Evolutionary conservation across 2,113 vertebrate species (phyloP), one percentile per base, ranked within the genome.

Genomic region (Antennarius striatus): DNA sequence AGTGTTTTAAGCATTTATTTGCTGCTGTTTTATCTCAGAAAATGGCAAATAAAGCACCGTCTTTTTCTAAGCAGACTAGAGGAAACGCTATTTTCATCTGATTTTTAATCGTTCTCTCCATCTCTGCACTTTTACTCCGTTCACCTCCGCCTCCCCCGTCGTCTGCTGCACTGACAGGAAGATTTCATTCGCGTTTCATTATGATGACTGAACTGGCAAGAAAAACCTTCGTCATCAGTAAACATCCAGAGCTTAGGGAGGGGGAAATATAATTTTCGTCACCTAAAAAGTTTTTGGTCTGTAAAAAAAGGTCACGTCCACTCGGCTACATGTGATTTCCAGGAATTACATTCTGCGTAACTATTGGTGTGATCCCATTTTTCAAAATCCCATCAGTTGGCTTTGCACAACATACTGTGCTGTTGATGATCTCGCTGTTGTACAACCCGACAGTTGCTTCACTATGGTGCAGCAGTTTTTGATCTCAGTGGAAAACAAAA

Each of bases 171-270:
- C 42, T 90, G 88, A 88, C 85, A 81, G 88, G 82, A 89, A 89
- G 77, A 56, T 82, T 78, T 81, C 77, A 78, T 50, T 68, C 30
- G 30, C 71, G 80, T 90, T 91, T 91, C 88, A 68, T 40, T 81
- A 81, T 89, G 82, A 91, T 71, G 1, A 22, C 22, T 52, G 65
- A 40, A 52, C 30, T 66, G 64, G 49, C 68, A 73, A 82, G 80
- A 87, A 81, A 71, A 52, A 56, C 51, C 66, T 66, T 43, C 67
- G 50, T 39, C 78, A 69, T 51, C 50, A 30, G 42, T 49, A 22
- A 77, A 65, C 76, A 71, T 64, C 43, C 53, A 71, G 57, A 40
- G 51, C n/a, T 63, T 3, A 58, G 45, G 63, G n/a, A 69, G 69
- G 79, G 82, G 77, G 77, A 80, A 84, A 64, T 62, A 66, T 70